Conservation (phyloP, 1,140 invertebrate genomes). For the Macrobrachium rosenbergii region DNA sequence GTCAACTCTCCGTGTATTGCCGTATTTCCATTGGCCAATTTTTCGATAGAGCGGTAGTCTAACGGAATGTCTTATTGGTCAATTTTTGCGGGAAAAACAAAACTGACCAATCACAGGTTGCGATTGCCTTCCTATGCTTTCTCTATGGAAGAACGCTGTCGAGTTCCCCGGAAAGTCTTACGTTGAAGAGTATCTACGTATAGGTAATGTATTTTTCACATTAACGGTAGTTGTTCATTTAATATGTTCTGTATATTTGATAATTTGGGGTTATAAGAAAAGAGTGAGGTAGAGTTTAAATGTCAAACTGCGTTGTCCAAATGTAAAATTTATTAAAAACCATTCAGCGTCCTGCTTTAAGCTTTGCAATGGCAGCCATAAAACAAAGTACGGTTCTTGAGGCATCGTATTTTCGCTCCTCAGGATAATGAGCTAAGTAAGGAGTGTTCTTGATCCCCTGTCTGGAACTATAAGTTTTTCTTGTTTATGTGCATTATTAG, state of each 20-base stretch:
- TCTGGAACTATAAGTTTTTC: no score
- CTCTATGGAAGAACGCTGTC: constrained; percentile 61
- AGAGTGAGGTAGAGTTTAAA: neutral
- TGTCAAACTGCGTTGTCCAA: neutral
- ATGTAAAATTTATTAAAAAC: constrained; percentile 28
- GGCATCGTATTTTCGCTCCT: neutral
- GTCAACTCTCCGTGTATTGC: constrained; percentile 32
- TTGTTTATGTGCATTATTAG: no score
- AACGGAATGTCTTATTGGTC: constrained; percentile 29
- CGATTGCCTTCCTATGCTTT: constrained; percentile 55
- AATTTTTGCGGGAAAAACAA: constrained; percentile 58
- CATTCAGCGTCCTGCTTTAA: constrained; percentile 45
- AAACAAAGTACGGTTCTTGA: constrained; percentile 22
- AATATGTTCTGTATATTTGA: neutral
- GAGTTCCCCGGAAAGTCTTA: constrained; percentile 23
- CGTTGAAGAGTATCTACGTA: constrained; percentile 30
- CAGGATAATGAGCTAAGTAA: neutral
- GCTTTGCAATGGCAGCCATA: constrained; percentile 56
- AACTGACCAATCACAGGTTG: constrained; percentile 40
- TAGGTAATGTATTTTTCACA: constrained; percentile 38
- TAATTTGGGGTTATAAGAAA: neutral
- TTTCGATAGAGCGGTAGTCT: neutral
- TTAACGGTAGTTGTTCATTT: constrained; percentile 5
- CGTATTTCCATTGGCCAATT: constrained; percentile 32
- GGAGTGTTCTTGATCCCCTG: neutral